Conservation (phyloP, 2,888 invertebrate genomes). For the Drosophila trichaetosa region DNA sequence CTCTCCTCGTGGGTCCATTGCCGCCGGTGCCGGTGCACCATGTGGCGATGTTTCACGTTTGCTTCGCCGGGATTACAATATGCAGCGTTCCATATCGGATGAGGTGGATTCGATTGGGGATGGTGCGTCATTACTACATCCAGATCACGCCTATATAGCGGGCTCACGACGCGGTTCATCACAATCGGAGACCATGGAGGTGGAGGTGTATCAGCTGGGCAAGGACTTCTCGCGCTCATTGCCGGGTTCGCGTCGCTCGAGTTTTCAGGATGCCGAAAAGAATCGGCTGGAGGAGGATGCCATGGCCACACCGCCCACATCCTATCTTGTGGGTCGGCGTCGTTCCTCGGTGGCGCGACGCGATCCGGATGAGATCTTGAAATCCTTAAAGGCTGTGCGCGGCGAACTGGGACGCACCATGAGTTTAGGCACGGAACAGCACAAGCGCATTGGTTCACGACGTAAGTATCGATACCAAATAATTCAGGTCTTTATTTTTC, state of each 20-base stretch:
- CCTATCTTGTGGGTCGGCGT: slow-evolving; percentile 89
- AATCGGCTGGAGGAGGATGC: slow-evolving; percentile 86
- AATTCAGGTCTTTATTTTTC: slow-evolving; percentile 16
- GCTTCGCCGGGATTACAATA: slow-evolving; percentile 90
- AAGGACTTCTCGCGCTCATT: slow-evolving; percentile 94
- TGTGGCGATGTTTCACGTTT: slow-evolving; percentile 88
- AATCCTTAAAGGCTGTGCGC: slow-evolving; percentile 92
- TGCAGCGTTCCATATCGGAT: slow-evolving; percentile 91
- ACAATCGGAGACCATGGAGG: slow-evolving; percentile 94
- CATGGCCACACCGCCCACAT: slow-evolving; percentile 85
- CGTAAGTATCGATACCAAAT: slow-evolving; percentile 87
- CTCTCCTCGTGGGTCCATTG: slow-evolving; percentile 91
- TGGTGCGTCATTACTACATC: slow-evolving; percentile 91
- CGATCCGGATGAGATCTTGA: slow-evolving; percentile 93
- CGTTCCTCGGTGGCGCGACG: slow-evolving; percentile 93
- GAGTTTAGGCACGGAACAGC: slow-evolving; percentile 89
- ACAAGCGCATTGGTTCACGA: slow-evolving; percentile 87
- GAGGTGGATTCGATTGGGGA: slow-evolving; percentile 92
- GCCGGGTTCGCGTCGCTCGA: slow-evolving; percentile 93
- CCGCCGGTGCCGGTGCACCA: slow-evolving; percentile 86
- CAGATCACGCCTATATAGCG: slow-evolving; percentile 93
- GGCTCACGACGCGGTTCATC: slow-evolving; percentile 94
- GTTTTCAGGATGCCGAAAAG: slow-evolving; percentile 90
- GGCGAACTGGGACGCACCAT: slow-evolving; percentile 93
- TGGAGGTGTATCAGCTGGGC: slow-evolving; percentile 93